Base-by-base conservation (phyloP, 2,797 vertebrate genomes). In the Protonibea diacanthus region DNA sequence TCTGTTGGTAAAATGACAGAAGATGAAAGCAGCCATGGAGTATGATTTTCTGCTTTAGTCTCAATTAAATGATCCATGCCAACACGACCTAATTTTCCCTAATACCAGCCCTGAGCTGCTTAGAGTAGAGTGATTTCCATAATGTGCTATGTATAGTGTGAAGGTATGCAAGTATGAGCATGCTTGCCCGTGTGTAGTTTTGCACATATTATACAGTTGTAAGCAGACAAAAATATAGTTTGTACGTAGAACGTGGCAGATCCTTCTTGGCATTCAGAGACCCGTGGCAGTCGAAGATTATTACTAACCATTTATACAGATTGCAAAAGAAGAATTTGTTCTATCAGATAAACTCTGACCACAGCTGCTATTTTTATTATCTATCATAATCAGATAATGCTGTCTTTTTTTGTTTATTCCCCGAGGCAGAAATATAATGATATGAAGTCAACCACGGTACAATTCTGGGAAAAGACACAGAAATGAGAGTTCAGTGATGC, bases 11-110 rank as follows among this genome's bases (percentile, higher is more conserved):
- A 81, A 87, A 82, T 84, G 84, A 90, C 85, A 88, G 76, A 49
- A 82, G 86, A 92, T 88, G 78, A 91, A 87, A 92, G 88, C 70
- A 74, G 78, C 76, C 49, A 76, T 60, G 25, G 57, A 75, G 83
- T 25, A 42, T 71, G 73, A 87, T 89, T 89, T 88, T 79, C 78
- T 73, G 84, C 88, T 88, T 88, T 83, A 90, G 78, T 83, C 86
- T 89, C 83, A 86, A 87, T 89, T 88, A 88, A 91, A 83, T 68
- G 70, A 89, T 89, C 74, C 67, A 63, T 71, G 48, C 81, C 84
- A 88, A 86, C 68, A 83, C 61, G 8, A 83, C 86, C 88, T 91
- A 88, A 90, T 93, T 91, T 92, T 76, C 81, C 57, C 68, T 88
- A 87, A 90, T 84, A 76, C 80, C 74, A 86, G 85, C 88, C 80